Base-by-base conservation (phyloP, 2,113 vertebrate species). In the Leptodactylus fuscus region DNA sequence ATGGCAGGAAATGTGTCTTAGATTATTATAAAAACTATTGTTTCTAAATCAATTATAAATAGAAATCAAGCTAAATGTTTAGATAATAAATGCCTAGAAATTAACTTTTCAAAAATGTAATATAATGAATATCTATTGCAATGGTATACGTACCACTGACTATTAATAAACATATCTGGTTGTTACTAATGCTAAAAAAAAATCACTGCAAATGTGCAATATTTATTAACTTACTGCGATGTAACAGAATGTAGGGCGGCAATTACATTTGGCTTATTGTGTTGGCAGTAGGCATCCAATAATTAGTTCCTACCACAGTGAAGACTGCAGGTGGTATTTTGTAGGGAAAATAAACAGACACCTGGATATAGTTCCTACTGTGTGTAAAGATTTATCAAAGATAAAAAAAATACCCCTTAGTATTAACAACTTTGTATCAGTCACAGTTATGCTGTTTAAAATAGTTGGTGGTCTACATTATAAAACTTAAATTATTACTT, bases 251-350 rank as follows among this genome's bases (percentile, higher is more conserved):
- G 74, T 20, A 51, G 8, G 44, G 46, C 46, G 27, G 44, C 46
- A 76, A 51, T 51, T 76, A 51, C 74, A 76, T 24, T 51, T 51
- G 48, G 74, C 24, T 77, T 77, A 53, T 55, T 77, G 16, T 34
- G 48, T 53, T 77, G 48, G 74, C 74, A 77, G 48, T 77, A 53
- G 11, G 32, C 4, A 11, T 58, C 20, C 53, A 36, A 60, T 80
- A 80, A 80, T 44, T 44, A 80, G 18, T 38, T 58, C 24, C 15
- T 58, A 58, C 60, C 27, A 60, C 34, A 41, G 53, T 60, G 13
- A 79, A 60, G 13, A 1, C 22, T 81, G 36, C 34, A 29, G 36
- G 38, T 60, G 53, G 55, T 10, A 41, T 65, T 62, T 62, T 81
- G n/a, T 29, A 13, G 24, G 15, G 32, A 29, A 44, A 44, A 81